Evolutionary conservation across 2,113 vertebrate genomes (phyloP).

Genomic region (Ranitomeya imitator): DNA sequence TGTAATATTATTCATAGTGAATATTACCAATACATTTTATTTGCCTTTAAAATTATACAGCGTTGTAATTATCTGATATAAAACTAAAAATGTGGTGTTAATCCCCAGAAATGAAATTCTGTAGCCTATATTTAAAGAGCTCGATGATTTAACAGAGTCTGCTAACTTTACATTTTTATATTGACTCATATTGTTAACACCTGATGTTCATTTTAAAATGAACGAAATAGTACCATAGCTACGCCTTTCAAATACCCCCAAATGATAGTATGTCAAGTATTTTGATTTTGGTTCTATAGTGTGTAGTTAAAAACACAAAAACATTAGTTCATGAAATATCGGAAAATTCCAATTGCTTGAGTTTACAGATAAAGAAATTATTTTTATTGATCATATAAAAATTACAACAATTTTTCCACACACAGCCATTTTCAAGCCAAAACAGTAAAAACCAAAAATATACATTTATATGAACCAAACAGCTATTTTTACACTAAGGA

Average conservation of each 20-base stretch:
- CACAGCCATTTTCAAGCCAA: too few relatives aligned
- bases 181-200: slow-evolving; percentile 39
- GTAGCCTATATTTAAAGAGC: slow-evolving; percentile 8
- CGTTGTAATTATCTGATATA: slow-evolving; percentile 11
- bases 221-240: background rate
- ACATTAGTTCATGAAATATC: background rate
- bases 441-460: too few relatives aligned
- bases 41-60: background rate
- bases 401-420: too few relatives aligned
- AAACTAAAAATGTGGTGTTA: slow-evolving; percentile 32
- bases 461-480: too few relatives aligned
- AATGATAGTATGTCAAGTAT: background rate
- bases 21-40: slow-evolving; percentile 3
- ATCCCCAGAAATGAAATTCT: slow-evolving; percentile 9
- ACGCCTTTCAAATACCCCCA: background rate
- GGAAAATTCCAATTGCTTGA: too few relatives aligned
- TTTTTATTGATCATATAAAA: too few relatives aligned
- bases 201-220: slow-evolving; percentile 19
- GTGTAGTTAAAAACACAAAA: background rate
- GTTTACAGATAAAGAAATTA: too few relatives aligned
- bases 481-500: too few relatives aligned
- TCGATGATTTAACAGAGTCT: slow-evolving; percentile 2
- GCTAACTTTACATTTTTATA: slow-evolving; percentile 30
- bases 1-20: slow-evolving; percentile 21
- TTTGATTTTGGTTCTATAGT: background rate